Evolutionary conservation across 2,113 vertebrate species (phyloP).

Genomic region (Anolis carolinensis): DNA sequence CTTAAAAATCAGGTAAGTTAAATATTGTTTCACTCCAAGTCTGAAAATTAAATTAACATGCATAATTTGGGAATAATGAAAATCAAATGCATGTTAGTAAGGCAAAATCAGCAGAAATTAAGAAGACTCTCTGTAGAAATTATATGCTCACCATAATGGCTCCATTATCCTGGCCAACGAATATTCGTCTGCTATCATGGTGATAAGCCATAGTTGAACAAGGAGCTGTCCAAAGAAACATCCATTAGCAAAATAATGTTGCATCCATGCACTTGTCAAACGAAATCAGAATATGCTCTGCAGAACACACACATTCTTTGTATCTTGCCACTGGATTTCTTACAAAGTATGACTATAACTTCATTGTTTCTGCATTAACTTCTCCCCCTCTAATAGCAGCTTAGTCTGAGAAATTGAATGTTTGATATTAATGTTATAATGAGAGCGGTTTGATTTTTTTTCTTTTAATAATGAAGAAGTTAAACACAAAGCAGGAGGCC

Average conservation of each 20-base stretch:
- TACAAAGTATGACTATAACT: not conserved
- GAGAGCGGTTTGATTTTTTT: not conserved
- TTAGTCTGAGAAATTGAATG: not conserved
- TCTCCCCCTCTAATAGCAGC: not conserved
- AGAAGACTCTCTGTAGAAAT: not conserved
- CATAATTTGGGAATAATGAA: not conserved
- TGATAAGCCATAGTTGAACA: constrained; percentile 95
- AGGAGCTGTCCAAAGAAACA: constrained; percentile 79
- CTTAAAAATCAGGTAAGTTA: not conserved
- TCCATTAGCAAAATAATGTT: not conserved
- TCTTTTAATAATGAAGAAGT: not conserved
- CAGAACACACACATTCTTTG: not conserved
- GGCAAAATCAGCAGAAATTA: not conserved
- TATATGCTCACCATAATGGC: constrained; percentile 87
- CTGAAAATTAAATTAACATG: not conserved
- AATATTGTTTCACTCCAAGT: not conserved
- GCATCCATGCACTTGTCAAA: not conserved
- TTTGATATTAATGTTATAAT: not conserved
- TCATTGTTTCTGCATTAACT: not conserved
- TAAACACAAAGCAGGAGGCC: not conserved
- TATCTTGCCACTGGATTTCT: not conserved
- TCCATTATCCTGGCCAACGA: constrained; percentile 97
- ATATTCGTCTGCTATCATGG: constrained; percentile 93
- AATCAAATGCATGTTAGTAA: not conserved
- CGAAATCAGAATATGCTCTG: not conserved